Base-by-base conservation (phyloP, 2,113 vertebrate species). In the Excalfactoria chinensis region DNA sequence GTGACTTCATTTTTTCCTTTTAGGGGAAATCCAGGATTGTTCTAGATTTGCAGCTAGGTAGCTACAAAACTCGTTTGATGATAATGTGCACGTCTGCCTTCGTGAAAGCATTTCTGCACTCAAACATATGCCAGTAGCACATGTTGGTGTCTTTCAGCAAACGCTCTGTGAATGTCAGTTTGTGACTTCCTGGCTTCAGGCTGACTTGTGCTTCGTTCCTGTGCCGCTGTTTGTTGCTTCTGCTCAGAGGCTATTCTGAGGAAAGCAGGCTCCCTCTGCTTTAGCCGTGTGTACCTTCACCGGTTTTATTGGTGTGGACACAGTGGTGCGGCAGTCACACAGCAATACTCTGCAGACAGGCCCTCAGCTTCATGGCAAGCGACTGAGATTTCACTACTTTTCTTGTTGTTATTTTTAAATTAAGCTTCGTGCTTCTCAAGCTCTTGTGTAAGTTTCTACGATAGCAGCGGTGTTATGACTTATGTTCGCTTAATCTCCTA, bases 1-100 rank as follows among this genome's bases (percentile, higher is more conserved):
- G 20, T 75, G 69, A 21, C 58, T 94, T 90, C 62, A 25, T 89
- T 89, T 83, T 43, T 43, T 93, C 13, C 32, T 48, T 72, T 30
- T 30, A 82, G 58, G 68, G 70, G 67, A 82, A 84, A 43, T 87
- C 44, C 41, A 19, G 46, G 32, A 25, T 86, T 37, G 9, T 73
- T 83, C 28, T 15, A 37, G 49, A 37, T 70, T 25, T 64, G 40
- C 56, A 56, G 60, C 86, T 66, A 28, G 25, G 71, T 58, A 62
- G 79, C 76, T 84, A 73, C 46, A 74, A 25, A 64, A 59, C n/a
- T 62, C 74, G 43, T 90, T 94, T 68, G 49, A 22, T 3, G 2
- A 1, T 64, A 43, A 10, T 26, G 4, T 2, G 16, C 34, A 18
- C 6, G 12, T 46, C 43, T 94, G 58, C 40, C 53, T 60, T 81